Evolutionary conservation across 1,140 invertebrate genomes (phyloP).

Genomic region (Antheraea mylitta): DNA sequence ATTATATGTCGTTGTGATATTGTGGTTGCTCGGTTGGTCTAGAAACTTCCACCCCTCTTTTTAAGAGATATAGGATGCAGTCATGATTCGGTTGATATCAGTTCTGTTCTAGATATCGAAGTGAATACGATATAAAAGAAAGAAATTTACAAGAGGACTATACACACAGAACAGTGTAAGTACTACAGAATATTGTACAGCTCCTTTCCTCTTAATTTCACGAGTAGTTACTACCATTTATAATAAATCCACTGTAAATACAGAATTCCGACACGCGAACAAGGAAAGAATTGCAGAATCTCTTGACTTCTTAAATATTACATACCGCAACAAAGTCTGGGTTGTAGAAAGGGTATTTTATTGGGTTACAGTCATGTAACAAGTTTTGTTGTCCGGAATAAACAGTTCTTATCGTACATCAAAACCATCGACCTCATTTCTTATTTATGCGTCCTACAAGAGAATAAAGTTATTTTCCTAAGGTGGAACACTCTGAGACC

Average conservation of each 20-base stretch:
- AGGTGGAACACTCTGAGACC: conserved; percentile 25
- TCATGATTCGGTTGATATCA: too few relatives aligned
- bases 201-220: too few relatives aligned
- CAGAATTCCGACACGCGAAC: not conserved
- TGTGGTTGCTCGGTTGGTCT: too few relatives aligned
- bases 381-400: not conserved
- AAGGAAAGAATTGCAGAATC: not conserved
- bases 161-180: too few relatives aligned
- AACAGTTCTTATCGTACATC: conserved; percentile 2
- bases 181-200: too few relatives aligned
- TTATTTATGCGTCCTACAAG: not conserved
- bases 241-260: not conserved
- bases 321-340: not conserved
- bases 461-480: conserved; percentile 1
- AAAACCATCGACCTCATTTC: not conserved
- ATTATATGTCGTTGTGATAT: too few relatives aligned
- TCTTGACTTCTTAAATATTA: conserved; percentile 3
- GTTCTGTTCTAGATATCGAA: too few relatives aligned
- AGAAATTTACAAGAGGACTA: too few relatives aligned
- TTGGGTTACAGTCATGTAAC: conserved; percentile 1
- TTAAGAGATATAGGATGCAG: too few relatives aligned
- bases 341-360: not conserved
- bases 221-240: too few relatives aligned
- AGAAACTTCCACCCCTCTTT: too few relatives aligned
- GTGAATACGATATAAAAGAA: too few relatives aligned